A percentile compares a stretch with the other conserved stretches of the same genome.
phyloP scores from a whole-genome alignment of 2,888 invertebrate genomes.

The Trissolcus japonicus region DNA sequence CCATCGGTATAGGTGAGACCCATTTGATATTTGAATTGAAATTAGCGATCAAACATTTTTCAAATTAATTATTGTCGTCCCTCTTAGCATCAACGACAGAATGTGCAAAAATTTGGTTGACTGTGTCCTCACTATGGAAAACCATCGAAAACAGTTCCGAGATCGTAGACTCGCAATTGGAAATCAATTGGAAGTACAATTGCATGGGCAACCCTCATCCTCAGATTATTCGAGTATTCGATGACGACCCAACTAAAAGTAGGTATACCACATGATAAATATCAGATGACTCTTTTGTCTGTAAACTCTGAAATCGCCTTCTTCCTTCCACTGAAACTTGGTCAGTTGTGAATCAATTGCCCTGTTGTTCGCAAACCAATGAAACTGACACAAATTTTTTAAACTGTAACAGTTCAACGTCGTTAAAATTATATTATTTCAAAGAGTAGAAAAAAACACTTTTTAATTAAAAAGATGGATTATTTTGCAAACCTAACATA shows the following conservation, averaged over 20 bases:
- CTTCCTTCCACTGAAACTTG: too few relatives aligned
- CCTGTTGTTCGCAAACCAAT: too few relatives aligned
- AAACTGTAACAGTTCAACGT: too few relatives aligned
- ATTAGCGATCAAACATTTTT: neutral
- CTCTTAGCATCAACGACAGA: conserved; percentile 64
- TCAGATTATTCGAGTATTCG: conserved; percentile 73
- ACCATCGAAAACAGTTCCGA: conserved; percentile 67
- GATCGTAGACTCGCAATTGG: conserved; percentile 76
- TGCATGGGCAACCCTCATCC: conserved; percentile 67
- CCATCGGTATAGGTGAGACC: conserved; percentile 64
- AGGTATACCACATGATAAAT: conserved; percentile 25
- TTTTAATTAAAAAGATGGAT: too few relatives aligned
- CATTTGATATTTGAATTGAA: neutral
- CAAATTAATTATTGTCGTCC: neutral
- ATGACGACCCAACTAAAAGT: conserved; percentile 69
- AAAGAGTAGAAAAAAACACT: too few relatives aligned
- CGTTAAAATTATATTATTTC: too few relatives aligned
- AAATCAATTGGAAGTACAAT: conserved; percentile 33
- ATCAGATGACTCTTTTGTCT: neutral
- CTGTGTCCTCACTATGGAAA: conserved; percentile 77
- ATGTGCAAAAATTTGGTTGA: conserved; percentile 78
- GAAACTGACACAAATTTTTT: too few relatives aligned
- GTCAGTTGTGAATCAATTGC: neutral
- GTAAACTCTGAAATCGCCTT: neutral
- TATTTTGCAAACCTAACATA: too few relatives aligned